Evolutionary conservation across 2,797 vertebrate genomes (phyloP).

Genomic region (Allobates femoralis): DNA sequence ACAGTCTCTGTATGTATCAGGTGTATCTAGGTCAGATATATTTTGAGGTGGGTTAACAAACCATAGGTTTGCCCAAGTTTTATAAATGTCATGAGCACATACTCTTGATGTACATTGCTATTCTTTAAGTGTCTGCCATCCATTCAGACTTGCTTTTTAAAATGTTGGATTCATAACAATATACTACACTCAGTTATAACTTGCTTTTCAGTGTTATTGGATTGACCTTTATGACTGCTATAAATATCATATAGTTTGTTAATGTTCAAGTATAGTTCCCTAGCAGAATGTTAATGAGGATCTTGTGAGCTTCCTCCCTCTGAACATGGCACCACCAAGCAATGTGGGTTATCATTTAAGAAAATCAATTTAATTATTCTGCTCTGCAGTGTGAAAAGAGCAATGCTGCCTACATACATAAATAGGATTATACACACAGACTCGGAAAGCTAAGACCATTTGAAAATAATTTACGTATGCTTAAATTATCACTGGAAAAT

Average conservation of each 20-base stretch:
- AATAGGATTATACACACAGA: neutral
- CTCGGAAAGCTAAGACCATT: neutral
- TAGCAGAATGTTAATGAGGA: neutral
- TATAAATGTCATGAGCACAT: too few species aligned
- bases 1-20: too few species aligned
- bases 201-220: neutral
- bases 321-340: slow-evolving; percentile 24
- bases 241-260: slow-evolving; percentile 19
- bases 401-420: slow-evolving; percentile 32
- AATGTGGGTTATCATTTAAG: slow-evolving; percentile 41
- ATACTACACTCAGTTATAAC: neutral
- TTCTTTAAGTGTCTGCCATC: neutral
- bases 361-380: slow-evolving; percentile 42
- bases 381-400: slow-evolving; percentile 36
- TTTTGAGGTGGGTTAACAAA: too few species aligned
- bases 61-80: too few species aligned
- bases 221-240: slow-evolving; percentile 26
- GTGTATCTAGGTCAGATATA: too few species aligned
- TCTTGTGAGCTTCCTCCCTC: neutral
- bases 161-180: neutral
- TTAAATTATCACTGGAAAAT: neutral
- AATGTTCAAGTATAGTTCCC: slow-evolving; percentile 3
- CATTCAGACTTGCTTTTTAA: neutral
- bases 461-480: neutral
- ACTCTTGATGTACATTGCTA: too few species aligned